These are phyloP conservation scores for Noctuana brunneofusca DNA, from an alignment of 2,888 invertebrate species.

Conservation along the genomic window DNA sequence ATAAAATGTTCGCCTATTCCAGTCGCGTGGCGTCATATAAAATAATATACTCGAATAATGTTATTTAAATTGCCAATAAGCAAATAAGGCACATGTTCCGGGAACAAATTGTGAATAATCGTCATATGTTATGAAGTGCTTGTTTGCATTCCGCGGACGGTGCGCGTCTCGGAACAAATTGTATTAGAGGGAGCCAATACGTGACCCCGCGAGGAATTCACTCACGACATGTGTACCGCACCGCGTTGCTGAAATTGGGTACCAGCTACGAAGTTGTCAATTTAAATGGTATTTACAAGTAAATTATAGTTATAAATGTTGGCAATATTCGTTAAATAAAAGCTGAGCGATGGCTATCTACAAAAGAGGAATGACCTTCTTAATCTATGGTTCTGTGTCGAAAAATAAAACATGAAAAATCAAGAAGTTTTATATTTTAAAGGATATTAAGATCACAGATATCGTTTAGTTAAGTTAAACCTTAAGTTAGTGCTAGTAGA, in stretches of 20 bases:
- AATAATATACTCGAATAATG: constrained; percentile 14
- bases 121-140: constrained; percentile 67
- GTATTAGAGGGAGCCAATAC: constrained; percentile 76
- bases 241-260: constrained; percentile 60
- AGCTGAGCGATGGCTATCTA: neutral
- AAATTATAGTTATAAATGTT: constrained; percentile 30
- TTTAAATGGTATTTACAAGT: constrained; percentile 36
- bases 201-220: constrained; percentile 67
- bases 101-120: constrained; percentile 65
- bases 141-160: constrained; percentile 69
- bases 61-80: constrained; percentile 34
- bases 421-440: neutral
- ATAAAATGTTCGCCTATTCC: neutral
- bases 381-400: too few species aligned
- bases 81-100: constrained; percentile 42
- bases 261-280: constrained; percentile 46
- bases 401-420: neutral
- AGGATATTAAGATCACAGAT: too few species aligned
- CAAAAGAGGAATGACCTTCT: neutral
- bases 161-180: constrained; percentile 73
- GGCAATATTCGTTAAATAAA: neutral
- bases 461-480: too few species aligned
- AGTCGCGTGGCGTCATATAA: constrained; percentile 2
- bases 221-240: constrained; percentile 59
- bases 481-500: too few species aligned